These are phyloP conservation scores for Harpalus rubripes DNA, from an alignment of 2,888 invertebrate genomes.

Conservation along the genomic window DNA sequence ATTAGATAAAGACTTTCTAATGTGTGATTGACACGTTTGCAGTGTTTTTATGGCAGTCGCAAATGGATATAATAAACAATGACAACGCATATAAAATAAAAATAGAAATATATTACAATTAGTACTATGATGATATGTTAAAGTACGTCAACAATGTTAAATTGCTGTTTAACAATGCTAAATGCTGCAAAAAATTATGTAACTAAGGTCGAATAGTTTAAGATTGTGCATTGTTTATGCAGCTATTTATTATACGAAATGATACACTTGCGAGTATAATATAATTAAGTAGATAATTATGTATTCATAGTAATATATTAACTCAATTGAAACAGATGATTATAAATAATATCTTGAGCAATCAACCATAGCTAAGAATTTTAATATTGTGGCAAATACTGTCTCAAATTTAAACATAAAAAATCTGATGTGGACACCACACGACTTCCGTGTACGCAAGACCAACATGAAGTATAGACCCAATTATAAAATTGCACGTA, in stretches of 20 bases:
- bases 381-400: too few relatives aligned
- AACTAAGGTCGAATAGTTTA: constrained; percentile 22
- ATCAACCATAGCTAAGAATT: too few relatives aligned
- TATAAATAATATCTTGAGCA: too few relatives aligned
- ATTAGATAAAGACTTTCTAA: constrained; percentile 30
- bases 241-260: not conserved
- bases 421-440: too few relatives aligned
- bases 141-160: constrained; percentile 24
- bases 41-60: not conserved
- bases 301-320: too few relatives aligned
- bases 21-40: constrained; percentile 20
- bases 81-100: not conserved
- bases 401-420: not conserved
- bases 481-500: too few relatives aligned
- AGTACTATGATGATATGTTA: constrained; percentile 15
- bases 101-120: constrained; percentile 11
- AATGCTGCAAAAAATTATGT: constrained; percentile 29
- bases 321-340: too few relatives aligned
- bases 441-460: too few relatives aligned
- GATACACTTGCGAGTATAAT: not conserved
- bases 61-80: constrained; percentile 18
- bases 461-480: too few relatives aligned
- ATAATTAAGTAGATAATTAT: too few relatives aligned
- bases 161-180: constrained; percentile 36
- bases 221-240: not conserved